Percentiles rank a stretch among this genome's conserved stretches.
Evolutionary conservation across 2,888 invertebrate genomes (phyloP).

Genomic region (Campoplex capitator): DNA sequence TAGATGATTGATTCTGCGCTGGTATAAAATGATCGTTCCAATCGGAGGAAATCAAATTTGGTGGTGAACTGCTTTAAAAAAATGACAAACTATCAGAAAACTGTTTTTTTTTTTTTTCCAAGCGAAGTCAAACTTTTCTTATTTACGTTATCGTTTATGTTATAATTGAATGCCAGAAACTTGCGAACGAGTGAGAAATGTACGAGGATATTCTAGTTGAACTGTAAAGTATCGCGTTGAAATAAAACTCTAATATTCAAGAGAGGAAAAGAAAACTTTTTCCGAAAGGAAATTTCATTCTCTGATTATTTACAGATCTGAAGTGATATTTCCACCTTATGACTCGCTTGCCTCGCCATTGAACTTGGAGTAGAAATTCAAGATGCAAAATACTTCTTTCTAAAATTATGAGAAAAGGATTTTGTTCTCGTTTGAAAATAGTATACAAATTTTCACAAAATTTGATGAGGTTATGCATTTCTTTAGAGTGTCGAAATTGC

Average conservation of each 20-base stretch:
- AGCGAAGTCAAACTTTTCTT: constrained; percentile 8
- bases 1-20: not conserved
- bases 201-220: not conserved
- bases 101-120: not conserved
- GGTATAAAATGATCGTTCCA: not conserved
- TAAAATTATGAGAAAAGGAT: not conserved
- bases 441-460: not conserved
- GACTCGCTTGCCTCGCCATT: not conserved
- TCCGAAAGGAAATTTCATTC: no score
- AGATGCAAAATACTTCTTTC: not conserved
- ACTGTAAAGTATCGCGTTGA: not conserved
- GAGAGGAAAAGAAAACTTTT: not conserved
- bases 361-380: not conserved
- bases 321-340: not conserved
- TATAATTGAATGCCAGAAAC: not conserved
- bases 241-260: not conserved
- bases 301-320: not conserved
- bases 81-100: not conserved
- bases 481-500: not conserved
- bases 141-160: constrained; percentile 13
- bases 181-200: constrained; percentile 1
- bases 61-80: not conserved
- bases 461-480: not conserved
- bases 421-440: not conserved
- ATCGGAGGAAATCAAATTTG: not conserved